These are phyloP conservation scores for Caenorhabditis angaria DNA, from an alignment of 2,888 invertebrate genomes.

Conservation along the genomic window DNA sequence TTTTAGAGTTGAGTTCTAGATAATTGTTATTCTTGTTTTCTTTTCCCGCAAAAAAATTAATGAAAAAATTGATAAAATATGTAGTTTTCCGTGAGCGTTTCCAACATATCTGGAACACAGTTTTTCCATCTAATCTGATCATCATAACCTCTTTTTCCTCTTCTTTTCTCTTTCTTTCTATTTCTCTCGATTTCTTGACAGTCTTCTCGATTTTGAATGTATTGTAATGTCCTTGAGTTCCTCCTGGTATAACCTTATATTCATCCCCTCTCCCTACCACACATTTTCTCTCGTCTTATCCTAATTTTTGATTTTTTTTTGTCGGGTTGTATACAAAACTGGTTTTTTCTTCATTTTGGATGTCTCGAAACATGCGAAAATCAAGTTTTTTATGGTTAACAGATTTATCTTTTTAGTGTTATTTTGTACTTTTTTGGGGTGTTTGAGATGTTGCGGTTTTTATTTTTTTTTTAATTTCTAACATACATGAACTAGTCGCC, in stretches of 20 bases:
- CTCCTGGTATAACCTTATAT: constrained; percentile 3
- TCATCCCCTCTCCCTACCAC: no score
- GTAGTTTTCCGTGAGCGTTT: no score
- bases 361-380: neutral
- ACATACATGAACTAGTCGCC: no score
- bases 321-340: neutral
- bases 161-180: no score
- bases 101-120: neutral
- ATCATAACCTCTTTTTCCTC: neutral
- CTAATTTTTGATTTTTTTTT: neutral
- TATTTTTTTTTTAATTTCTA: no score
- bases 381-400: no score
- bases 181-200: neutral
- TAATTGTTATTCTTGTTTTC: neutral
- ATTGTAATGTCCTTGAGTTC: constrained; percentile 1
- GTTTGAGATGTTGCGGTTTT: no score
- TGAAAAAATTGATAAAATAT: neutral
- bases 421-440: no score
- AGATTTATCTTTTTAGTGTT: no score
- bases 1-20: neutral
- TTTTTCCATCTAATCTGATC: constrained; percentile 1
- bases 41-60: neutral
- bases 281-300: constrained; percentile 10
- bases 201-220: constrained; percentile 7
- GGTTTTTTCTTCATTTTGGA: neutral